A percentile compares a stretch with the other conserved stretches of the same genome.
Evolutionary conservation across 2,888 invertebrate genomes (phyloP).

Genomic region (Minunthozetes semirufus): DNA sequence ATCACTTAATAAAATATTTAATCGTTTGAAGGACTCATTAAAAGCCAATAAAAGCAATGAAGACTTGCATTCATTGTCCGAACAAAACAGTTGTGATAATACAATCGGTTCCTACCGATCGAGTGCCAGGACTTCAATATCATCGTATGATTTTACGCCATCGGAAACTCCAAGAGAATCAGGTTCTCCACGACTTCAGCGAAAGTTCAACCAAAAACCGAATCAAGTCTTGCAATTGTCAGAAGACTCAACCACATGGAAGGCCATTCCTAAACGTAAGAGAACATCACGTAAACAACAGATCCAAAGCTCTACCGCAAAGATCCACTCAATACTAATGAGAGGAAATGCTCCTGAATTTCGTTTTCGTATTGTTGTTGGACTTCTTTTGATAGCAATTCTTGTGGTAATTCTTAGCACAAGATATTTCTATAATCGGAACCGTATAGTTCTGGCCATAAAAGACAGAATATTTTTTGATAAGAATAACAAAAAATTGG

Average conservation of each 20-base stretch:
- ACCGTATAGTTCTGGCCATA: slow-evolving; percentile 39
- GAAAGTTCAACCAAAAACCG: neutral
- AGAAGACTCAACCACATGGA: slow-evolving; percentile 34
- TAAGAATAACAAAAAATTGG: slow-evolving; percentile 36
- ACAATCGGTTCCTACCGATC: neutral
- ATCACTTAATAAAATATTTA: neutral
- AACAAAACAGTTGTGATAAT: slow-evolving; percentile 15
- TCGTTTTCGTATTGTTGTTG: slow-evolving; percentile 40
- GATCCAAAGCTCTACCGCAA: slow-evolving; percentile 17
- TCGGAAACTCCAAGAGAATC: neutral
- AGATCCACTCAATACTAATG: slow-evolving; percentile 37
- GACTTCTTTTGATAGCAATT: slow-evolving; percentile 40
- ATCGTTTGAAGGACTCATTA: slow-evolving; percentile 2
- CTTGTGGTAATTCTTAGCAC: slow-evolving; percentile 40
- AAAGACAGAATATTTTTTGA: slow-evolving; percentile 40
- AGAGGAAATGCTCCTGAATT: slow-evolving; percentile 42
- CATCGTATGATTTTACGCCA: slow-evolving; percentile 21
- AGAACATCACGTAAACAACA: neutral
- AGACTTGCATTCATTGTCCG: slow-evolving; percentile 1
- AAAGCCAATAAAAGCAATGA: slow-evolving; percentile 11
- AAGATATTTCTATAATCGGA: slow-evolving; percentile 39
- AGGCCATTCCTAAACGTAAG: neutral
- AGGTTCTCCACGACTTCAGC: neutral
- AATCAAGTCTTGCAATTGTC: slow-evolving; percentile 25
- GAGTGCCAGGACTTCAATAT: slow-evolving; percentile 13